phyloP scores from a whole-genome alignment of 2,888 invertebrate genomes.

The Osedax fenrisi region DNA sequence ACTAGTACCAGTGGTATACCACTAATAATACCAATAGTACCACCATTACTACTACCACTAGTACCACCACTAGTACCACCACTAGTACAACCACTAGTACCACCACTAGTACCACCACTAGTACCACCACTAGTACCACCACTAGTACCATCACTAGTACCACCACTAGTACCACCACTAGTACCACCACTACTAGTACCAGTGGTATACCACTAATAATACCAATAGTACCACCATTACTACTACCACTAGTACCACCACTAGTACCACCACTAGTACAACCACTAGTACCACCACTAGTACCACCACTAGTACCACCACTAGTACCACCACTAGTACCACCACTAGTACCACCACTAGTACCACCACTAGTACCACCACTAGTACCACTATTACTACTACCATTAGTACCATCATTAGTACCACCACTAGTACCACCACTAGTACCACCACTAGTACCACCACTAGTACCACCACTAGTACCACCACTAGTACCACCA shows the following conservation, averaged over 20 bases:
- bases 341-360: not conserved
- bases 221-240: not conserved
- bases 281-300: not conserved
- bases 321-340: not conserved
- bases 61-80: not conserved
- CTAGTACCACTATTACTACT: not conserved
- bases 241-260: not conserved
- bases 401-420: not conserved
- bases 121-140: slow-evolving; percentile 25
- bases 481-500: not conserved
- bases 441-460: not conserved
- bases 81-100: not conserved
- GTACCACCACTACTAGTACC: slow-evolving; percentile 19
- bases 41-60: slow-evolving; percentile 11
- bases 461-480: not conserved
- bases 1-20: not conserved
- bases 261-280: not conserved
- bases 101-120: slow-evolving; percentile 22
- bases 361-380: not conserved
- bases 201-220: slow-evolving; percentile 14
- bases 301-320: not conserved
- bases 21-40: slow-evolving; percentile 23
- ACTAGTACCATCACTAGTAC: slow-evolving; percentile 22
- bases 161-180: slow-evolving; percentile 24
- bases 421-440: not conserved